Evolutionary conservation across 1,140 invertebrate genomes (phyloP), one percentile per base, ranked within the genome.

Genomic region (Calycopis cecrops): DNA sequence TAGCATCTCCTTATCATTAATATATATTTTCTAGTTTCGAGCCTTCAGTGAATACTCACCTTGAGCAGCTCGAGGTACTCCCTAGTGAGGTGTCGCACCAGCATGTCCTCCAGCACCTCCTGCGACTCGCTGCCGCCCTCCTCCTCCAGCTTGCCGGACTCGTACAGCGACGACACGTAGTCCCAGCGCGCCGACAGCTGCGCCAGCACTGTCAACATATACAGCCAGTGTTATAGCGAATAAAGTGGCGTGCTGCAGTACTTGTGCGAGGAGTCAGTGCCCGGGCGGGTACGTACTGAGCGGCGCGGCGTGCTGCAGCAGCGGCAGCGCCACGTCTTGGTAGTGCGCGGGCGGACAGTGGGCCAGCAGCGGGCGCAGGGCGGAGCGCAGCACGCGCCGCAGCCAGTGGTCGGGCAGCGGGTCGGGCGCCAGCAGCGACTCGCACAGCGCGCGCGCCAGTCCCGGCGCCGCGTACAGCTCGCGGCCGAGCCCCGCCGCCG

Each of bases 91-190:
- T 94, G 93, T 44, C 96, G 88, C 54, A 95, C 95, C 3, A 97
- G 86, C 87, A 97, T 95, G 72, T 97, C 96, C 69, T 97, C 94
- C 0, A 97, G 85, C 1, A 97, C 92, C 85, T 97, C 96, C 77
- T 95, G 94, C 10, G 93, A 92, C 70, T 97, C 94, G 10, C 92
- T 92, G 68, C 93, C 91, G 48, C 93, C 92, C 62, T 95, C 93
- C 55, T 96, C 94, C 67, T 95, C 94, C 0, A 93, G 85, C 67
- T 92, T 91, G n/a, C 93, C 92, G 33, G 92, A 91, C 77, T 96
- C 94, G 67, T 93, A 93, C 0, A 95, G 85, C 48, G 90, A 89
- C 28, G 91, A 91, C 21, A 95, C 92, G 56, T 95, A 92, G 38
- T 93, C 90, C 95, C 96, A 97, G 57, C 94, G 93, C 9, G 89